Percentiles rank a stretch among this genome's conserved stretches.
Conservation (phyloP, 2,888 invertebrate genomes). For the Scaptomyza polygonia region DNA sequence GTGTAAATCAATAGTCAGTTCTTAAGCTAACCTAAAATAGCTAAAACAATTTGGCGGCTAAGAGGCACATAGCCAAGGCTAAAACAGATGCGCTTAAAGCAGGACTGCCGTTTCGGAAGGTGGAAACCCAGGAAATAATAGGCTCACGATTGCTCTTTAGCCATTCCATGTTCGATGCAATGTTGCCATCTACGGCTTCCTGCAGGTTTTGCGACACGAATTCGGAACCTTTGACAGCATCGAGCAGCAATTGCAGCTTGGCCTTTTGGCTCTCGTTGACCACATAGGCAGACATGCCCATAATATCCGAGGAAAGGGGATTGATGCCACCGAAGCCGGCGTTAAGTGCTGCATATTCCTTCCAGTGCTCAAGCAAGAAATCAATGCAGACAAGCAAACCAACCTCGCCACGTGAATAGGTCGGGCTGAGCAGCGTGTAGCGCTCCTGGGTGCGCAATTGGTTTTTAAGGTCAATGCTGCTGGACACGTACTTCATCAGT, state of each 20-base stretch:
- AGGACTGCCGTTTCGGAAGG: slow-evolving; percentile 53
- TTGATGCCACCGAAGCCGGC: slow-evolving; percentile 71
- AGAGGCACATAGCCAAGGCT: slow-evolving; percentile 48
- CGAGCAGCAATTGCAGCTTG: slow-evolving; percentile 66
- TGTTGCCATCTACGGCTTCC: slow-evolving; percentile 47
- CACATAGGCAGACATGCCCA: slow-evolving; percentile 72
- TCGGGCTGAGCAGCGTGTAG: slow-evolving; percentile 69
- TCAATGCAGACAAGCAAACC: slow-evolving; percentile 85
- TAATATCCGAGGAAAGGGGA: slow-evolving; percentile 74
- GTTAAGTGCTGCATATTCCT: slow-evolving; percentile 71
- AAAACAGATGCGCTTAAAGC: slow-evolving; percentile 53
- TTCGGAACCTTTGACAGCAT: slow-evolving; percentile 60
- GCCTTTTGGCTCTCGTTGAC: slow-evolving; percentile 69
- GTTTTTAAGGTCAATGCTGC: slow-evolving; percentile 68
- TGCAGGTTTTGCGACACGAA: slow-evolving; percentile 60
- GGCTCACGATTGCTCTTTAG: slow-evolving; percentile 73
- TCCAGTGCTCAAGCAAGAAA: slow-evolving; percentile 85
- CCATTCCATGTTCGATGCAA: slow-evolving; percentile 74
- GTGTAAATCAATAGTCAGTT: neutral
- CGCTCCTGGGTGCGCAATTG: slow-evolving; percentile 75
- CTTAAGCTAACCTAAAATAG: slow-evolving; percentile 43
- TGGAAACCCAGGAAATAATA: slow-evolving; percentile 71
- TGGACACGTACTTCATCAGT: slow-evolving; percentile 85
- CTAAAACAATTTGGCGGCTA: slow-evolving; percentile 59
- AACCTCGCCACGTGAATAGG: slow-evolving; percentile 73